Evolutionary conservation across 2,113 vertebrate genomes (phyloP), one percentile per base, ranked within the genome.

Genomic region (Menidia beryllina): DNA sequence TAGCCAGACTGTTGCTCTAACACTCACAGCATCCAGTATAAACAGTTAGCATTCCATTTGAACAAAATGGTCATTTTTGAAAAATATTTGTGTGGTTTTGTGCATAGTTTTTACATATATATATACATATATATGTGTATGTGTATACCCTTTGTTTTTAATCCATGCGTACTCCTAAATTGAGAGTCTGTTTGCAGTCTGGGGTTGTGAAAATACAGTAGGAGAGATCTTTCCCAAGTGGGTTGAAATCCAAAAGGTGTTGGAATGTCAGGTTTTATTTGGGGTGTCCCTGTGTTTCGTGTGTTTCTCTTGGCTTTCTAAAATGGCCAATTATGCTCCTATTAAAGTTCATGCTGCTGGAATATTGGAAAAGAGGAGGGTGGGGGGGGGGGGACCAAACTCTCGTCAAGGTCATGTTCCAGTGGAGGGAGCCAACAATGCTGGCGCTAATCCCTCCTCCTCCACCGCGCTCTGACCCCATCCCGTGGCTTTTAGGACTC

Each of bases 341-440:
- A 85, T 88, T 91, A 88, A 92, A 92, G 86, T 90, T 84, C 68
- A 84, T 86, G 79, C 86, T 84, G 89, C 88, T 82, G 86, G 85
- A 88, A 88, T 84, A 89, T 80, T 68, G 77, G 80, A 69, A 69
- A 66, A 52, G 36, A 14, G 36, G 34, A 26, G 17, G 27, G 72
- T 24, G 19, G 36, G 38, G 43, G 80, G 68, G 67, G 75, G 56
- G 38, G 72, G 83, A 84, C 79, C 79, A 90, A 93, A 90, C 90
- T 92, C 92, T 86, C 62, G 73, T 94, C 91, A 94, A 94, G 92
- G 93, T 93, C 93, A 92, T 88, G 91, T 92, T 91, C 90, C 79
- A 81, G 70, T 85, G 81, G 86, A 88, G 88, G 86, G 75, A 75
- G 82, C 84, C 91, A 87, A 93, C 91, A 94, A 93, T 93, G 87